Evolutionary conservation across 2,888 invertebrate species (phyloP), one percentile per base, ranked within the genome.

Genomic region (Drosophila nr. fundita): DNA sequence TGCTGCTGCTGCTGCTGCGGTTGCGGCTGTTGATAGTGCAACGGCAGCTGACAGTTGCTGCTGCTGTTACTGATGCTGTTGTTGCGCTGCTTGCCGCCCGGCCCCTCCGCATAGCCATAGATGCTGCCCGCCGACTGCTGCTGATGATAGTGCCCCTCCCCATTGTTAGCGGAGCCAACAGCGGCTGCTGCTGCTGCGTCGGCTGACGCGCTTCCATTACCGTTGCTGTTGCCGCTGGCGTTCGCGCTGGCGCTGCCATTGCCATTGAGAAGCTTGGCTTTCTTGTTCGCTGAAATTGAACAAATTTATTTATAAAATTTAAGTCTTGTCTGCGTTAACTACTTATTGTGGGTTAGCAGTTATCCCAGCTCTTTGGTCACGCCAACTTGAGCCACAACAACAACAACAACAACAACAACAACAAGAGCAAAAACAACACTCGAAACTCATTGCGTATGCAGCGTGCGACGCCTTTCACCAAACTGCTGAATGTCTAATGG

Each of bases 261-360:
- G 42, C 92, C 92, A 91, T 92, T 93, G 75, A 93, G 92, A 78
- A 93, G 92, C 85, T 93, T 93, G 91, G 93, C 93, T 93, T 93
- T 93, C 92, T 93, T 93, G 92, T 93, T 93, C 91, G 93, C 93
- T 93, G 93, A 87, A 93, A 92, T 92, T 92, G 92, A 92, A 92
- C 92, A 90, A 91, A 92, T 92, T 92, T 92, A 92, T 92, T 90
- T 88, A 92, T 91, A 73, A 84, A 81, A 76, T 68, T 78, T 73
- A 59, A 63, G 80, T 49, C 63, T 63, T 71, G 73, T 71, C 72
- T 78, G 71, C 76, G 69, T 63, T 73, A 66, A 72, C 53, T 60
- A 60, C 76, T 62, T 68, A 78, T 78, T 78, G 83, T 88, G 76
- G 81, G 87, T 83, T 87, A 85, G 80, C 83, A 88, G 83, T 78